A percentile compares a stretch with the other conserved stretches of the same genome.
These are phyloP conservation scores for Luidia sarsii DNA, from an alignment of 53 echinoderm and acorn worm genomes.

Conservation along the genomic window DNA sequence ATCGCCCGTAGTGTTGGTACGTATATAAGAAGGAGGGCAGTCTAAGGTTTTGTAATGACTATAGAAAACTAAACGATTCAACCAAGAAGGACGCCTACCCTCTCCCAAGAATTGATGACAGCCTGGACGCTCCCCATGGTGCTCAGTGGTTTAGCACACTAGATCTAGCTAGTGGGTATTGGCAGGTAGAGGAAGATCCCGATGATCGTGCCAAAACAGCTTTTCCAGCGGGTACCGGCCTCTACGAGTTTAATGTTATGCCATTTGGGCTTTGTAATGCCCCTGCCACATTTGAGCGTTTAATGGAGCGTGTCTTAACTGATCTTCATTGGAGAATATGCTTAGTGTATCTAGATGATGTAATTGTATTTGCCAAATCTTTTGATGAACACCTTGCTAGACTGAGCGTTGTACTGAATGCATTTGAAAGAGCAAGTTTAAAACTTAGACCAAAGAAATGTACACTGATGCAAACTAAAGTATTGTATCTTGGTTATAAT, in stretches of 20 bases:
- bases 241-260: constrained; percentile 11
- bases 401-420: background rate
- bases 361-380: background rate
- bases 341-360: constrained; percentile 13
- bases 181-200: background rate
- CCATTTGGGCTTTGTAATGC: constrained; percentile 9
- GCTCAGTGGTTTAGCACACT: constrained; percentile 51
- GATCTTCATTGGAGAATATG: background rate
- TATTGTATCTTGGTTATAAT: background rate
- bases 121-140: background rate
- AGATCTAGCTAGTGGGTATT: constrained; percentile 52
- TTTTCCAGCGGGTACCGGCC: background rate
- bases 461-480: background rate
- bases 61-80: background rate
- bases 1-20: background rate
- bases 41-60: background rate
- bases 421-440: background rate
- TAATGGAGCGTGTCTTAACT: background rate
- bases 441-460: background rate
- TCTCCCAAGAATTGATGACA: background rate
- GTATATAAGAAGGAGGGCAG: background rate
- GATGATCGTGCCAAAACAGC: constrained; percentile 3
- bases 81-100: constrained; percentile 8
- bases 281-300: constrained; percentile 1
- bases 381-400: background rate